These are phyloP conservation scores for Halisarca cf. caerulea DNA, from an alignment of 37 sponge, comb jelly and placozoan species.

Conservation along the genomic window DNA sequence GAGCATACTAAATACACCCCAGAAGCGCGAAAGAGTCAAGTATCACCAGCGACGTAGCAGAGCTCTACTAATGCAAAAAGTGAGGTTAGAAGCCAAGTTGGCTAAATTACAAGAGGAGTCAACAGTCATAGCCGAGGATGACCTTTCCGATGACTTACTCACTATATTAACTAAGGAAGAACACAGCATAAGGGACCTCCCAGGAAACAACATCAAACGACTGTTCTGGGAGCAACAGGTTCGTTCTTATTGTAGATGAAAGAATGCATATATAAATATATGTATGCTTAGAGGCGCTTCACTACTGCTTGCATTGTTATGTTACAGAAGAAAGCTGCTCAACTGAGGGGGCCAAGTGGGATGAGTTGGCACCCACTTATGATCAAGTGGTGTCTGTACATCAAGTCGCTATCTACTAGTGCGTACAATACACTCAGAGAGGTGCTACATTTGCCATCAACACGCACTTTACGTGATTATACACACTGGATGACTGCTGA, in stretches of 20 bases:
- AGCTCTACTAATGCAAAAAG: not conserved
- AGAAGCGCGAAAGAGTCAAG: not conserved
- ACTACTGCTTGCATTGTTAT: no score
- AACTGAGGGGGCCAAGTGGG: not conserved
- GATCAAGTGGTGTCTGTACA: slow-evolving; percentile 17
- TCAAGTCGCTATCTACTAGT: not conserved
- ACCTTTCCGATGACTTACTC: not conserved
- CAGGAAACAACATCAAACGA: not conserved
- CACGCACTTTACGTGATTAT: slow-evolving; percentile 5
- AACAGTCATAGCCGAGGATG: not conserved
- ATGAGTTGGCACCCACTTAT: slow-evolving; percentile 30
- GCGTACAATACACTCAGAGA: not conserved
- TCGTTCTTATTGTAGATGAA: not conserved
- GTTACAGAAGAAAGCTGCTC: not conserved
- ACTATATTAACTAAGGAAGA: not conserved
- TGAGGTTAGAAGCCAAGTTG: not conserved
- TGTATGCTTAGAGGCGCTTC: no score
- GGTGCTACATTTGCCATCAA: not conserved
- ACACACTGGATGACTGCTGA: slow-evolving; percentile 10
- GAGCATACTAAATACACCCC: not conserved
- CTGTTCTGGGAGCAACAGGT: not conserved
- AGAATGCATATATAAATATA: no score
- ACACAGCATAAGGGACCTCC: not conserved
- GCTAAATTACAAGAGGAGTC: not conserved
- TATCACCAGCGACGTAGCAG: not conserved